Conservation (phyloP, 2,888 invertebrate species). For the Andricus quercusramuli region DNA sequence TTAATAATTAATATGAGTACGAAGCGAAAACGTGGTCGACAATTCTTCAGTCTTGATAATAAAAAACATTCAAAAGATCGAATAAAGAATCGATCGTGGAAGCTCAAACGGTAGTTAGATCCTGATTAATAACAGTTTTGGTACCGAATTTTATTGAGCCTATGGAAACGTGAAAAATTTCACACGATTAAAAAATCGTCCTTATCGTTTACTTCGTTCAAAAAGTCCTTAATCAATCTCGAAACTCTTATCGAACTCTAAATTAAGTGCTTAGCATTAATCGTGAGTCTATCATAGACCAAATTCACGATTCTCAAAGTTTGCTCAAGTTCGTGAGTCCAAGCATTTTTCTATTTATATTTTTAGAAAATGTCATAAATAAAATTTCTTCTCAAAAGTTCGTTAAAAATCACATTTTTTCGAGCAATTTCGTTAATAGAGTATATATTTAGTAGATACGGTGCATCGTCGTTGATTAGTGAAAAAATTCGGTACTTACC, state of each 20-base stretch:
- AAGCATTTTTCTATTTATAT: neutral
- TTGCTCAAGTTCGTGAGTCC: neutral
- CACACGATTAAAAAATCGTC: constrained; percentile 4
- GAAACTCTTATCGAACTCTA: constrained; percentile 27
- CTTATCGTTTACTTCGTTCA: neutral
- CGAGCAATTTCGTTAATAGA: constrained; percentile 1
- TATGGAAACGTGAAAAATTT: constrained; percentile 9
- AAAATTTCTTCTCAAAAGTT: neutral
- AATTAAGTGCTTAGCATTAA: constrained; percentile 6
- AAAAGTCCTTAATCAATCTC: constrained; percentile 24
- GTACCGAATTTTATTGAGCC: constrained; percentile 30
- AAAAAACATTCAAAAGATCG: constrained; percentile 24
- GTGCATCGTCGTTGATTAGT: constrained; percentile 13
- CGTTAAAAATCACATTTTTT: neutral
- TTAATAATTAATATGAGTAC: neutral
- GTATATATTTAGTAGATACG: constrained; percentile 5
- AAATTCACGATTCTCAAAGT: constrained; percentile 9
- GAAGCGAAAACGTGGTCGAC: constrained; percentile 22
- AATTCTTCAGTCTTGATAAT: constrained; percentile 29
- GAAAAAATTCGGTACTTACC: constrained; percentile 22
- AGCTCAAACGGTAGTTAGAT: constrained; percentile 18
- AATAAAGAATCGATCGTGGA: constrained; percentile 25
- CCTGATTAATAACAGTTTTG: constrained; percentile 8
- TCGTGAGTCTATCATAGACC: neutral
- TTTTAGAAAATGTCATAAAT: neutral